Evolutionary conservation across 1,140 invertebrate genomes (phyloP), one percentile per base, ranked within the genome.

Genomic region (Drosophila takahashii): DNA sequence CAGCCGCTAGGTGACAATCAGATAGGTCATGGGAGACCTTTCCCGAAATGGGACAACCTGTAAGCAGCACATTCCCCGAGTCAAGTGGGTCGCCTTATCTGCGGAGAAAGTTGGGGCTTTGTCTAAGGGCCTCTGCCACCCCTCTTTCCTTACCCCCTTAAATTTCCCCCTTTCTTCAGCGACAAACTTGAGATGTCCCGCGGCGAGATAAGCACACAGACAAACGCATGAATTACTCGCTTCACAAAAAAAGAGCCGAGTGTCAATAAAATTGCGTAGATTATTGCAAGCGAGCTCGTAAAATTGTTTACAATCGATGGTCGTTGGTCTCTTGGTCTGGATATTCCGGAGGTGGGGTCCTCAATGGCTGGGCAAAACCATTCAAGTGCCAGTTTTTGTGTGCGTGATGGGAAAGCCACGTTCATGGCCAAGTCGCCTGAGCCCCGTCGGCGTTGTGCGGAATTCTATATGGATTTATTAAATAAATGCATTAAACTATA

Each of bases 241-340:
- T 42, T 75, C 71, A 75, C 83, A 87, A 78, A 87, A 78, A 87
- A 87, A 81, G 75, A 79, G 71, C 62, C 60, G 75, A 83, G 84
- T 87, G 84, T 89, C 84, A 84, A 89, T 89, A 89, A 89, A 89
- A 89, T 89, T 90, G 84, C 84, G 71, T 84, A 89, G 84, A 84
- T 89, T 89, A 89, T 89, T 90, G 80, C 77, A 65, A 42, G 54
- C 79, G 85, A 84, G 80, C 85, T 90, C 84, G 78, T 89, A 89
- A 89, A 89, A 89, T 89, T 89, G 80, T 90, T 89, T 89, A 90
- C 77, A 77, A 71, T 89, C 80, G 67, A 45, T 26, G 44, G 22
- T 47, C 45, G 22, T 34, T 10, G 45, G 44, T 13, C 39, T 27
- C 32, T 32, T 32, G 52, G 54, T 7, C 29, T 34, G 29, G 29